Evolutionary conservation across 2,113 vertebrate genomes (phyloP).

Genomic region (Setophaga kirtlandii): DNA sequence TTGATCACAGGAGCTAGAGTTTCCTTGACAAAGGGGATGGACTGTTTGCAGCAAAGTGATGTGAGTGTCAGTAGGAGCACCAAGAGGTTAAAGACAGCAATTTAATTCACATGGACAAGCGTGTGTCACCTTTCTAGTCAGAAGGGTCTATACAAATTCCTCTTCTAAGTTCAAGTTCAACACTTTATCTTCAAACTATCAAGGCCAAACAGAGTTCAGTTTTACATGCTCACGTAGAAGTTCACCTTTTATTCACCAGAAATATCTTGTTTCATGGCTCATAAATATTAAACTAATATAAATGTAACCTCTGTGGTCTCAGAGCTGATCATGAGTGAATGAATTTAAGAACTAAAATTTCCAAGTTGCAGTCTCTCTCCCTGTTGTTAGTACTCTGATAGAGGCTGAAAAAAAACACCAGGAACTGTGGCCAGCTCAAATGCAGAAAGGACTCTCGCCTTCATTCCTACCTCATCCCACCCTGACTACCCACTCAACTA

Average conservation of each 20-base stretch:
- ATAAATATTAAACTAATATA: slow-evolving; percentile 69
- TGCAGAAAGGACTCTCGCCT: background rate
- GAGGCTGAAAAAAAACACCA: background rate
- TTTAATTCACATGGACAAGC: slow-evolving; percentile 37
- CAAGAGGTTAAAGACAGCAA: background rate
- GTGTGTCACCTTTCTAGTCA: background rate
- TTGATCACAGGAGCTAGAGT: background rate
- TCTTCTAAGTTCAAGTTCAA: slow-evolving; percentile 31
- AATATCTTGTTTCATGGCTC: slow-evolving; percentile 51
- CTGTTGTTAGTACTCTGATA: background rate
- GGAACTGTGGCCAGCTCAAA: background rate
- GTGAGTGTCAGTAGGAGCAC: background rate
- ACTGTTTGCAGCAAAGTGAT: background rate
- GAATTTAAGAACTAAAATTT: slow-evolving; percentile 19
- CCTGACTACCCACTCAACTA: background rate
- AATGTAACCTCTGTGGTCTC: slow-evolving; percentile 43
- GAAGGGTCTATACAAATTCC: background rate
- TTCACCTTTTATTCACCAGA: slow-evolving; percentile 55
- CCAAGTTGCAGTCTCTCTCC: background rate
- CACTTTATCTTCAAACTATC: slow-evolving; percentile 14
- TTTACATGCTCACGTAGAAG: background rate
- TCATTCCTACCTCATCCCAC: background rate
- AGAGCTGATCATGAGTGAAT: background rate
- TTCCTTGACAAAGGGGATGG: background rate
- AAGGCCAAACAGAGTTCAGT: slow-evolving; percentile 32